A percentile compares a stretch with the other conserved stretches of the same genome.
Evolutionary conservation across 2,888 invertebrate species (phyloP).

Genomic region (Dastarcus helophoroides): DNA sequence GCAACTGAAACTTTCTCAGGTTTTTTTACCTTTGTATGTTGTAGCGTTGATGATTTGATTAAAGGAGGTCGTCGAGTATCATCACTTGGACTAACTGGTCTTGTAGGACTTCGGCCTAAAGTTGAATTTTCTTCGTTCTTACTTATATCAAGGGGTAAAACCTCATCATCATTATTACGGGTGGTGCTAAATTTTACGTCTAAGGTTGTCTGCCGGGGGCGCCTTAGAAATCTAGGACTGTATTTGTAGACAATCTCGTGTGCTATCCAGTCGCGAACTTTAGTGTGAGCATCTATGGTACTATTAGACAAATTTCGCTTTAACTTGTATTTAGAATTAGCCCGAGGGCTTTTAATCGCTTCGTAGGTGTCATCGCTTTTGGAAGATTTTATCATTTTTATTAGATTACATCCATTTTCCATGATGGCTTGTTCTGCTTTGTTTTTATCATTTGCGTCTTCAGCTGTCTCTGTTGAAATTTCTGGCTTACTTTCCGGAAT

Average conservation of each 20-base stretch:
- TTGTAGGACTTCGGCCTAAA: conserved; percentile 30
- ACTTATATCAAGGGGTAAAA: conserved; percentile 2
- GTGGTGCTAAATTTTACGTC: not conserved
- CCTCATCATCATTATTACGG: not conserved
- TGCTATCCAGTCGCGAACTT: conserved; percentile 79
- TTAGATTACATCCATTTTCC: conserved; percentile 44
- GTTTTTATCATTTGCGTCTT: conserved; percentile 24
- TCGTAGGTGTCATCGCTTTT: conserved; percentile 43
- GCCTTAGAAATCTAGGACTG: conserved; percentile 53
- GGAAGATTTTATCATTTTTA: conserved; percentile 42
- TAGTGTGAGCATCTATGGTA: conserved; percentile 75
- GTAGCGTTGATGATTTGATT: conserved; percentile 24
- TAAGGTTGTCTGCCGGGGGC: conserved; percentile 26
- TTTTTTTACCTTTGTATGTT: conserved; percentile 28
- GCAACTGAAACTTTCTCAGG: conserved; percentile 64
- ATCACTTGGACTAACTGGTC: conserved; percentile 31
- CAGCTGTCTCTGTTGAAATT: conserved; percentile 30
- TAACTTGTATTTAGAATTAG: conserved; percentile 52
- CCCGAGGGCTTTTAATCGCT: conserved; percentile 41
- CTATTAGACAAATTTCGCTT: conserved; percentile 64
- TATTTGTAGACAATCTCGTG: conserved; percentile 65
- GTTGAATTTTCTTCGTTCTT: conserved; percentile 24
- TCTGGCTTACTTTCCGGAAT: conserved; percentile 40
- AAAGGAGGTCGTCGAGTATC: conserved; percentile 15
- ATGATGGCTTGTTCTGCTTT: conserved; percentile 35